phyloP scores from a whole-genome alignment of 2,797 vertebrate species.

The Perdix hodgsoniae region DNA sequence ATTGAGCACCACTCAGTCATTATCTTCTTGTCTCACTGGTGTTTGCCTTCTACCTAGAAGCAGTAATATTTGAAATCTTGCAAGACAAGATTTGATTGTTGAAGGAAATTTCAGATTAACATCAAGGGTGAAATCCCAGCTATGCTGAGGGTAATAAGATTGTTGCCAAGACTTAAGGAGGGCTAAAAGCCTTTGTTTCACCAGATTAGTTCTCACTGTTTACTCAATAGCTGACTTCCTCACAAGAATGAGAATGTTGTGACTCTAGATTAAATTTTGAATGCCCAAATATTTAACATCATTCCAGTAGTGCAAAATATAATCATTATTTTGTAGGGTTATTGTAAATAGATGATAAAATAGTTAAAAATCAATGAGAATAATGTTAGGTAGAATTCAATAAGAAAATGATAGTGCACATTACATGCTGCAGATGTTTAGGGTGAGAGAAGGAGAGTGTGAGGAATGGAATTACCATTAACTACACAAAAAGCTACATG shows the following conservation, averaged over 20 bases:
- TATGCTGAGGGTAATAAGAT: background rate
- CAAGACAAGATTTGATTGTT: background rate
- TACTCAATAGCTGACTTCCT: background rate
- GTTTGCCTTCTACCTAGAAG: background rate
- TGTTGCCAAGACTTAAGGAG: background rate
- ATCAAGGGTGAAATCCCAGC: background rate
- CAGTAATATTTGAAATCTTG: background rate
- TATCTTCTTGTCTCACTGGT: background rate
- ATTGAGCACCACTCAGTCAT: background rate
- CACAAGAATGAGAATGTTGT: background rate
- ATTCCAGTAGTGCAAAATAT: background rate
- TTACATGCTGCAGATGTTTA: background rate
- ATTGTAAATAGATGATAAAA: slow-evolving; percentile 11
- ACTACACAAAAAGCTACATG: background rate
- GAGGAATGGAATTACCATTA: background rate
- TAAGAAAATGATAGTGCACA: background rate
- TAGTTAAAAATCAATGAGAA: background rate
- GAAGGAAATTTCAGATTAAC: background rate
- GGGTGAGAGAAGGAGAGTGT: background rate
- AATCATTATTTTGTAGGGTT: background rate
- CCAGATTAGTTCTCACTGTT: background rate
- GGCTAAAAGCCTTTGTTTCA: background rate
- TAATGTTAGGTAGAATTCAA: background rate
- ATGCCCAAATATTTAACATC: background rate
- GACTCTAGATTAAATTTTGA: background rate